phyloP scores from a whole-genome alignment of 2,797 vertebrate genomes.

The Sebastes wilsoni region DNA sequence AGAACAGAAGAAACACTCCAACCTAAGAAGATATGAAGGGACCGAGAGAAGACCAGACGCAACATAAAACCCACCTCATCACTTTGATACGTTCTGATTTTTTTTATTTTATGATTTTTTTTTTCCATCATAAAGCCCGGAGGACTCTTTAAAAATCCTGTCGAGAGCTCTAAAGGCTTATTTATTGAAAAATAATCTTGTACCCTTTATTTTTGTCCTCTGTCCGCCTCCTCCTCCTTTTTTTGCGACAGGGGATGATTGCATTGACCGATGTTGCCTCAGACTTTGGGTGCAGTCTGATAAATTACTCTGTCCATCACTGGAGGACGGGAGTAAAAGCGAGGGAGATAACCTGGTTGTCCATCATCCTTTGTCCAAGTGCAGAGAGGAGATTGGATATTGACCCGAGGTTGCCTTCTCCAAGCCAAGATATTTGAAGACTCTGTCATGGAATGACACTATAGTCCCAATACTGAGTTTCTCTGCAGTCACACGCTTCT shows the following conservation, averaged over 20 bases:
- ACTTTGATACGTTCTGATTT: constrained; percentile 51
- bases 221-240: constrained; percentile 36
- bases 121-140: constrained; percentile 64
- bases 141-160: constrained; percentile 70
- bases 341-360: constrained; percentile 63
- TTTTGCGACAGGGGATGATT: constrained; percentile 62
- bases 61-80: constrained; percentile 29
- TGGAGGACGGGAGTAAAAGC: constrained; percentile 41
- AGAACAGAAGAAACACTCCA: constrained; percentile 2
- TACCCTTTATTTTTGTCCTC: constrained; percentile 59
- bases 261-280: constrained; percentile 65
- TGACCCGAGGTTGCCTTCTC: constrained; percentile 68
- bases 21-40: background rate
- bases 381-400: constrained; percentile 73
- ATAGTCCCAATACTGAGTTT: constrained; percentile 21
- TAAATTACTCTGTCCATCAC: constrained; percentile 71
- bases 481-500: constrained; percentile 13
- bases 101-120: constrained; percentile 63
- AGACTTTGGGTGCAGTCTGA: constrained; percentile 59
- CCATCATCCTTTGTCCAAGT: constrained; percentile 71
- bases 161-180: constrained; percentile 57
- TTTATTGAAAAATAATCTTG: constrained; percentile 83
- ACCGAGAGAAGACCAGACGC: background rate
- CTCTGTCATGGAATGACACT: constrained; percentile 52
- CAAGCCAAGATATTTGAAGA: constrained; percentile 62